phyloP scores from a whole-genome alignment of 2,888 invertebrate species.

The Theodoxus fluviatilis region DNA sequence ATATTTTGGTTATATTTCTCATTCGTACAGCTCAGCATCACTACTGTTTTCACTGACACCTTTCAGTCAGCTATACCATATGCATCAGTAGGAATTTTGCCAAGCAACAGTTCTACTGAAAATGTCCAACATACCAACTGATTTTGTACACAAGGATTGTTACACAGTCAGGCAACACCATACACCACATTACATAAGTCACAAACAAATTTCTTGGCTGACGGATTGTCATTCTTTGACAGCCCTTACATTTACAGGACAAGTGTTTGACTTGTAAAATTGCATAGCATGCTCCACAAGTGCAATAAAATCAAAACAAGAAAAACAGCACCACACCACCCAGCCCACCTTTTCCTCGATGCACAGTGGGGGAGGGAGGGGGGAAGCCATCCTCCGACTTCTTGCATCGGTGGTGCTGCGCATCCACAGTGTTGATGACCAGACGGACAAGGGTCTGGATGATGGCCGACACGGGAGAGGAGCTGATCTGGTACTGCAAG shows the following conservation, averaged over 20 bases:
- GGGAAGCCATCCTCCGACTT: constrained; percentile 70
- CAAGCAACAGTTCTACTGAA: too few species aligned
- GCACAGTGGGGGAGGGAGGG: constrained; percentile 59
- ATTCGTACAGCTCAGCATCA: too few species aligned
- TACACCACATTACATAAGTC: too few species aligned
- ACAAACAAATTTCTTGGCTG: too few species aligned
- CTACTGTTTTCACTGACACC: too few species aligned
- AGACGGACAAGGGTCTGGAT: constrained; percentile 83
- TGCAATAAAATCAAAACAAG: neutral
- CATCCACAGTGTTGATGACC: constrained; percentile 88
- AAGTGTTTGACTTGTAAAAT: neutral
- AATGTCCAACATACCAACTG: too few species aligned
- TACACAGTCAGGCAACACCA: too few species aligned
- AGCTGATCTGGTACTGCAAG: constrained; percentile 62
- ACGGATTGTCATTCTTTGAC: neutral
- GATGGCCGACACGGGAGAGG: constrained; percentile 57
- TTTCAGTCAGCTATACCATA: too few species aligned
- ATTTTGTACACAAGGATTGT: too few species aligned
- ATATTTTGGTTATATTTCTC: too few species aligned
- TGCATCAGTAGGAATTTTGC: too few species aligned
- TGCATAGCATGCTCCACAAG: neutral
- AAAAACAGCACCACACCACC: neutral
- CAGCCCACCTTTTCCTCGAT: constrained; percentile 60
- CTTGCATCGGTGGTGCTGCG: constrained; percentile 89
- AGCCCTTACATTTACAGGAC: neutral